Conservation (phyloP, 2,888 invertebrate species). For the Leptinotarsa tumamoca region DNA sequence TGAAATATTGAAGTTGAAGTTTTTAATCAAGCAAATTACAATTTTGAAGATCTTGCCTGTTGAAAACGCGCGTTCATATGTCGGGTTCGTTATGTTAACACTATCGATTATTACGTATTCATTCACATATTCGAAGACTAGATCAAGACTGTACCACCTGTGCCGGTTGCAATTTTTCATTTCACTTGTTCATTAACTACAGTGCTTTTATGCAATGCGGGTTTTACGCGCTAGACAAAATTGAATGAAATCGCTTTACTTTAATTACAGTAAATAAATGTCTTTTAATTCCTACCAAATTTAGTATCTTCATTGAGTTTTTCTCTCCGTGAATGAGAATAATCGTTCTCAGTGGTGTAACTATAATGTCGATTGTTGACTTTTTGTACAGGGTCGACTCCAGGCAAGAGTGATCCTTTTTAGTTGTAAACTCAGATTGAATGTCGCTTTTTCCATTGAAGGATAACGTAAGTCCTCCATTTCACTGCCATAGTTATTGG, state of each 20-base stretch:
- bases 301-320: slow-evolving; percentile 12
- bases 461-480: too few relatives aligned
- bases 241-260: slow-evolving; percentile 21
- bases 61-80: too few relatives aligned
- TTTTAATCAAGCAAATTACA: too few relatives aligned
- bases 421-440: too few relatives aligned
- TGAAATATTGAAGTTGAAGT: too few relatives aligned
- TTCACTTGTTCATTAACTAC: slow-evolving; percentile 15
- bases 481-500: too few relatives aligned
- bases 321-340: slow-evolving; percentile 11
- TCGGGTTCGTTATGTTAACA: not conserved
- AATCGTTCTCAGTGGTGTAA: not conserved
- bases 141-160: slow-evolving; percentile 25
- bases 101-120: not conserved
- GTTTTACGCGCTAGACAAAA: slow-evolving; percentile 8
- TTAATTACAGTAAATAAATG: slow-evolving; percentile 23
- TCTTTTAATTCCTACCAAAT: slow-evolving; percentile 32
- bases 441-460: too few relatives aligned
- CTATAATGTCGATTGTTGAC: not conserved
- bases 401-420: too few relatives aligned
- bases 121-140: slow-evolving; percentile 1
- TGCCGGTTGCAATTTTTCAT: slow-evolving; percentile 32
- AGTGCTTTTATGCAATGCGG: slow-evolving; percentile 22
- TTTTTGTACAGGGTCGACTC: not conserved
- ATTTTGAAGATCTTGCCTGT: too few relatives aligned